Evolutionary conservation across 2,113 vertebrate species (phyloP).

Genomic region (Nibea albiflora): DNA sequence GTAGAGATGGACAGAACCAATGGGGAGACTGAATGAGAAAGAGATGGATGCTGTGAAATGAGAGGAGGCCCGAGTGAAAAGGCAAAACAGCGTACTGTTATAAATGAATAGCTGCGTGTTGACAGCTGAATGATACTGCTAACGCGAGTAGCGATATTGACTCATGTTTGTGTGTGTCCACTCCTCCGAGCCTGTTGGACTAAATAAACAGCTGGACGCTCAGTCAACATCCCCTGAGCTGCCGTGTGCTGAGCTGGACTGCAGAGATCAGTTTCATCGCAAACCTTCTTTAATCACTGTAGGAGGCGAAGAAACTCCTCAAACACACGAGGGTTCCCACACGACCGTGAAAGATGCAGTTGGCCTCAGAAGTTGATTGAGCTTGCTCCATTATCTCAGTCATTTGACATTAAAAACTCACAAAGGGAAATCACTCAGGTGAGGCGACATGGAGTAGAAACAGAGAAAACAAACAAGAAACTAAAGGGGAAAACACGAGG

Average conservation of each 20-base stretch:
- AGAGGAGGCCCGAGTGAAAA: constrained; percentile 18
- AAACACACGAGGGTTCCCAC: background rate
- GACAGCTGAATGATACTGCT: constrained; percentile 26
- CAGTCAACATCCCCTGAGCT: constrained; percentile 37
- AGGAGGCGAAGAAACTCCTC: background rate
- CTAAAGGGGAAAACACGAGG: constrained; percentile 9
- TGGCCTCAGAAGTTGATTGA: background rate
- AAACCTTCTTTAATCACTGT: constrained; percentile 18
- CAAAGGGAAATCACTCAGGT: constrained; percentile 33
- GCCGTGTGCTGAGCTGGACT: constrained; percentile 22
- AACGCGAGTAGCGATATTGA: constrained; percentile 10
- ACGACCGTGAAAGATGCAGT: background rate
- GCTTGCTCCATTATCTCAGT: constrained; percentile 16
- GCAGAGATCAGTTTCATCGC: constrained; percentile 16
- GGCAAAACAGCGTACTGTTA: constrained; percentile 21
- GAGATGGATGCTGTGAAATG: constrained; percentile 44
- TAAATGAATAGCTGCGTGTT: constrained; percentile 28
- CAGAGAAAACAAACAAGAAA: constrained; percentile 10
- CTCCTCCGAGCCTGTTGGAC: constrained; percentile 11
- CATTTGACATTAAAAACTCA: constrained; percentile 41
- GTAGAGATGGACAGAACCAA: constrained; percentile 33
- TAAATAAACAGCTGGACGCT: constrained; percentile 31
- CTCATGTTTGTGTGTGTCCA: background rate
- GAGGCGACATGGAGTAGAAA: constrained; percentile 21
- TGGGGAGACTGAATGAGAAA: background rate